Conservation (phyloP, 2,888 invertebrate species). For the Hemaris fuciformis region DNA sequence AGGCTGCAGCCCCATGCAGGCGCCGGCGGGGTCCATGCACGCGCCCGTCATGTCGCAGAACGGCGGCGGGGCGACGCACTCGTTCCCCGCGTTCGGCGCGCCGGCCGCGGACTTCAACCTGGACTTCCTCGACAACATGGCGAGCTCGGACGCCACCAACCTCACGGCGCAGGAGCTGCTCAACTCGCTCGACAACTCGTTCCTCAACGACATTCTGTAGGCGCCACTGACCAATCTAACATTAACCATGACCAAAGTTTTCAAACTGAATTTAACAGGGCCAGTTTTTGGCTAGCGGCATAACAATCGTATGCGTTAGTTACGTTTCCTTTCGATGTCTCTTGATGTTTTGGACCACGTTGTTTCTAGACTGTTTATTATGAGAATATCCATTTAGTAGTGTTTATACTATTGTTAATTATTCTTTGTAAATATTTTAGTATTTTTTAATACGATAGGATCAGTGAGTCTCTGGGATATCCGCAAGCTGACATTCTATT, state of each 20-base stretch:
- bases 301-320: constrained; percentile 23
- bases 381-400: constrained; percentile 69
- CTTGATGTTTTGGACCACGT: constrained; percentile 61
- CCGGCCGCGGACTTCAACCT: constrained; percentile 87
- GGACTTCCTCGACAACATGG: constrained; percentile 92
- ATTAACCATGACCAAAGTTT: constrained; percentile 71
- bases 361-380: constrained; percentile 75
- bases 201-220: constrained; percentile 85
- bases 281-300: constrained; percentile 23
- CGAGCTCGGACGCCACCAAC: constrained; percentile 87
- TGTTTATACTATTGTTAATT: constrained; percentile 73
- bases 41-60: too few relatives aligned
- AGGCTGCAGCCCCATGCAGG: too few relatives aligned
- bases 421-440: constrained; percentile 52
- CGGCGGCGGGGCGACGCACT: constrained; percentile 53
- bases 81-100: too few relatives aligned
- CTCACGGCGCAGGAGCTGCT: constrained; percentile 91
- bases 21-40: too few relatives aligned
- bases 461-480: constrained; percentile 4
- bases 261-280: constrained; percentile 62
- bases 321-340: constrained; percentile 48
- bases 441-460: constrained; percentile 9
- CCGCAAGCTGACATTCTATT: constrained; percentile 39
- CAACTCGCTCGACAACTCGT: constrained; percentile 90
- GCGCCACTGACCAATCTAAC: constrained; percentile 60